phyloP scores from a whole-genome alignment of 1,140 invertebrate genomes.

The Drosophila paulistorum region DNA sequence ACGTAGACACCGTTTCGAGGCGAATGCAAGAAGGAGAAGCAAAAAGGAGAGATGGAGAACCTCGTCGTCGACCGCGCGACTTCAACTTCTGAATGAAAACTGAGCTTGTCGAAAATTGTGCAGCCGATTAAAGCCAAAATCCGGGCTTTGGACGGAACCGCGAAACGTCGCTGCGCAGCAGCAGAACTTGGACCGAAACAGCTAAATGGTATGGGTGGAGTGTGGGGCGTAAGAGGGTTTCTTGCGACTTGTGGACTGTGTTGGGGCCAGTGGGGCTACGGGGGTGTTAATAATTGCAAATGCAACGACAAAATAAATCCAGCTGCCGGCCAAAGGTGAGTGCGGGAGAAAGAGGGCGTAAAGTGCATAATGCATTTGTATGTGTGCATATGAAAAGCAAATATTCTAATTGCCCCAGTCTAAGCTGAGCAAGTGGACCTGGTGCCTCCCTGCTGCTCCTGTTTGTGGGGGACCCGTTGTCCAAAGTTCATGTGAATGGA shows the following conservation, averaged over 20 bases:
- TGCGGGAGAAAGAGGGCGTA: slow-evolving; percentile 21
- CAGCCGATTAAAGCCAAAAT: slow-evolving; percentile 65
- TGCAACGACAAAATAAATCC: slow-evolving; percentile 49
- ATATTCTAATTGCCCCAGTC: slow-evolving; percentile 44
- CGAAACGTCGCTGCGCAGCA: slow-evolving; percentile 33
- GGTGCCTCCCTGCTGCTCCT: slow-evolving; percentile 35
- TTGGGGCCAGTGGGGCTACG: background rate
- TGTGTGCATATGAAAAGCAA: slow-evolving; percentile 19
- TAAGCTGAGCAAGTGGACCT: background rate
- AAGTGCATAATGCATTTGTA: slow-evolving; percentile 28
- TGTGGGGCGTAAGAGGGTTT: slow-evolving; percentile 7
- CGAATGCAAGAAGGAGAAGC: slow-evolving; percentile 1
- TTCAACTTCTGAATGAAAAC: slow-evolving; percentile 79
- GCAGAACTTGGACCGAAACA: slow-evolving; percentile 45
- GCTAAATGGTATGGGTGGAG: background rate
- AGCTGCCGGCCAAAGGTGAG: slow-evolving; percentile 30
- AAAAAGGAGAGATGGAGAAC: slow-evolving; percentile 20
- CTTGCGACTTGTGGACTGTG: slow-evolving; percentile 35
- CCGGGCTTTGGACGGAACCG: slow-evolving; percentile 45
- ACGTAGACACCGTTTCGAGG: background rate
- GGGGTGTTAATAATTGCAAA: slow-evolving; percentile 30
- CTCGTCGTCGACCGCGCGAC: slow-evolving; percentile 42
- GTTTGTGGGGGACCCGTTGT: slow-evolving; percentile 29
- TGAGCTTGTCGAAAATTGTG: slow-evolving; percentile 52
- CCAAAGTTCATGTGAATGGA: slow-evolving; percentile 21